Evolutionary conservation across 2,797 vertebrate genomes (phyloP).

Genomic region (Gymnocypris eckloni): DNA sequence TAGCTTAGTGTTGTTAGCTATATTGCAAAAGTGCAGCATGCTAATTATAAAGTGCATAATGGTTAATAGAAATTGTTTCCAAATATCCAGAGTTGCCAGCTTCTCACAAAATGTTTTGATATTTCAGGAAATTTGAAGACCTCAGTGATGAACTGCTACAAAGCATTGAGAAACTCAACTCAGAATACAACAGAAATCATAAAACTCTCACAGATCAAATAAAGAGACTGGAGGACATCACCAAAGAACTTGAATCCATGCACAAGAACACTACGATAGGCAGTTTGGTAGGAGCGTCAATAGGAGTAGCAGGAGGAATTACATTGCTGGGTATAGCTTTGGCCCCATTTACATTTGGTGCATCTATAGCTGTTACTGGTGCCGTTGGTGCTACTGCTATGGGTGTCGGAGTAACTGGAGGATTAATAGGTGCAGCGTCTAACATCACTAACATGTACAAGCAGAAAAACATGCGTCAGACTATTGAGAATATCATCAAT

Average conservation of each 20-base stretch:
- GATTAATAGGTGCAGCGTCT: background rate
- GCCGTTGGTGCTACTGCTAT: background rate
- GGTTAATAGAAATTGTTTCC: background rate
- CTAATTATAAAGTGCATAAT: background rate
- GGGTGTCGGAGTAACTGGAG: slow-evolving; percentile 1
- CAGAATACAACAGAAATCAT: background rate
- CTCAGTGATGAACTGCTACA: background rate
- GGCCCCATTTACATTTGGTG: background rate
- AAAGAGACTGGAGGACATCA: background rate
- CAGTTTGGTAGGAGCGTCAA: background rate
- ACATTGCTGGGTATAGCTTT: background rate
- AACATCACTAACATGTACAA: slow-evolving; percentile 2
- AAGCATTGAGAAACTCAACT: background rate
- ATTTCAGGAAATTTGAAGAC: background rate
- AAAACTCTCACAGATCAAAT: background rate
- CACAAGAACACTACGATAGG: background rate
- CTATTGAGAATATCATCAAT: background rate
- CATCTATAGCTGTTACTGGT: background rate
- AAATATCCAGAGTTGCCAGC: background rate
- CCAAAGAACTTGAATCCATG: background rate
- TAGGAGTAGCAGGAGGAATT: background rate
- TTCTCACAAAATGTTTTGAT: background rate
- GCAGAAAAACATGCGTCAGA: background rate
- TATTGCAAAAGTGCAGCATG: background rate
- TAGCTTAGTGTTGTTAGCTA: background rate